These are phyloP conservation scores for Megathymus violae DNA, from an alignment of 1,140 invertebrate species.

Conservation along the genomic window DNA sequence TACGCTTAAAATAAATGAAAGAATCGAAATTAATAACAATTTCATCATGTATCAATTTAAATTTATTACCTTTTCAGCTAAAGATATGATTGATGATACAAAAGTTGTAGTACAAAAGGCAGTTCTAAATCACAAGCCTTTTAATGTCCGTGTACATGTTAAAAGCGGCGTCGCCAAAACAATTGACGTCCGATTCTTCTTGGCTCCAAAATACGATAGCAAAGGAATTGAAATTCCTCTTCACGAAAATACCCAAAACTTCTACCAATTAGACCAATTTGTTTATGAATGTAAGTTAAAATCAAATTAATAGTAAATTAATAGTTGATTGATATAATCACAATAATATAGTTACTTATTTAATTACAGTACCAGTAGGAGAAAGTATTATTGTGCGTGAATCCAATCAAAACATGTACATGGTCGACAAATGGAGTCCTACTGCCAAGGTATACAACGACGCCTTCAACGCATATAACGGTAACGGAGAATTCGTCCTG, in stretches of 20 bases:
- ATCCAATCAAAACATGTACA: slow-evolving; percentile 71
- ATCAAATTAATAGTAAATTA: slow-evolving; percentile 4
- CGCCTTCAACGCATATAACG: slow-evolving; percentile 67
- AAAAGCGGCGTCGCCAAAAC: slow-evolving; percentile 58
- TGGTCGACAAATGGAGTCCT: slow-evolving; percentile 69
- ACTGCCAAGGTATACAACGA: slow-evolving; percentile 72
- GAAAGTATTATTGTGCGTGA: slow-evolving; percentile 75
- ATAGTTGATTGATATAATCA: slow-evolving; percentile 2
- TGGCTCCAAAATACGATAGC: slow-evolving; percentile 88
- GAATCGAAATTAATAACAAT: too few species aligned
- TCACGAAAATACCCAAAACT: slow-evolving; percentile 82
- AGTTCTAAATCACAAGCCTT: slow-evolving; percentile 87
- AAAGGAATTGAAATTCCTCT: slow-evolving; percentile 79
- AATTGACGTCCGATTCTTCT: slow-evolving; percentile 85
- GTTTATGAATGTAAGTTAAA: slow-evolving; percentile 67
- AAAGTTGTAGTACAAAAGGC: slow-evolving; percentile 76
- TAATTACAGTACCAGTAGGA: slow-evolving; percentile 73
- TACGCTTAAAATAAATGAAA: too few species aligned
- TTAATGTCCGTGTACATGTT: slow-evolving; percentile 81
- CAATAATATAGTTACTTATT: background rate
- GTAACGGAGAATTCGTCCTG: slow-evolving; percentile 58
- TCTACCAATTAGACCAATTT: slow-evolving; percentile 83
- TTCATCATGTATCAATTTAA: background rate
- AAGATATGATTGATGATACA: slow-evolving; percentile 56
- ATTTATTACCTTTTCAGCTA: slow-evolving; percentile 41